Evolutionary conservation across 2,113 vertebrate genomes (phyloP), one percentile per base, ranked within the genome.

Genomic region (Nycticebus coucang): DNA sequence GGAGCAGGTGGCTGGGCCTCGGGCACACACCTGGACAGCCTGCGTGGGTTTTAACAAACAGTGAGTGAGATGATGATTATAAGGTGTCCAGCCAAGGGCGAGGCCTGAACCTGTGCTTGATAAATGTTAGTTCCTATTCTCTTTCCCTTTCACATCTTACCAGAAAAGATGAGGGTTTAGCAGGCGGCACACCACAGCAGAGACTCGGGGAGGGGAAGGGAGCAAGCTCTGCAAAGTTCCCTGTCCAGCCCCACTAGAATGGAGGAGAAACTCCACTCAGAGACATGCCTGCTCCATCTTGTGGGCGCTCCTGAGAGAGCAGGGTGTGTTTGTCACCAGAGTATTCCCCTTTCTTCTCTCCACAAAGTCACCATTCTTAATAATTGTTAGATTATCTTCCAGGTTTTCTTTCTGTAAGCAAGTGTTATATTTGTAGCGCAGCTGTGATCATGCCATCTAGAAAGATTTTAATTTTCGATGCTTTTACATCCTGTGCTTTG

Each of bases 161-260:
- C 6, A 6, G 22, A 57, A 11, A 53, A 60, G 4, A 87, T 17
- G 45, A 53, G 88, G 55, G n/a, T 28, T 8, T 62, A 22, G 35
- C 33, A n/a, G 5, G 35, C 21, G 53, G 64, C 57, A 12, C 64
- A 53, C 19, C 19, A 41, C 7, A 21, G 75, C 26, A 12, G n/a
- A 8, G 9, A 17, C 26, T 0, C 28, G 7, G 18, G 59, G 75
- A 35, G 45, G 9, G 14, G 4, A 26, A 4, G 35, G 2, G 8
- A 22, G 37, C 35, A 37, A 45, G 50, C 71, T 60, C 4, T 12
- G 5, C n/a, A 21, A 55, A 21, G 12, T 3, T 28, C 72, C 13
- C 33, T 2, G 19, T 33, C 4, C 7, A 37, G 12, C 7, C 35
- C 33, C 71, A 26, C 24, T 5, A 1, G 1, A 35, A 3, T 1